A percentile compares a stretch with the other conserved stretches of the same genome.
These are phyloP conservation scores for Elgaria multicarinata DNA, from an alignment of 2,113 vertebrate genomes.

Conservation along the genomic window DNA sequence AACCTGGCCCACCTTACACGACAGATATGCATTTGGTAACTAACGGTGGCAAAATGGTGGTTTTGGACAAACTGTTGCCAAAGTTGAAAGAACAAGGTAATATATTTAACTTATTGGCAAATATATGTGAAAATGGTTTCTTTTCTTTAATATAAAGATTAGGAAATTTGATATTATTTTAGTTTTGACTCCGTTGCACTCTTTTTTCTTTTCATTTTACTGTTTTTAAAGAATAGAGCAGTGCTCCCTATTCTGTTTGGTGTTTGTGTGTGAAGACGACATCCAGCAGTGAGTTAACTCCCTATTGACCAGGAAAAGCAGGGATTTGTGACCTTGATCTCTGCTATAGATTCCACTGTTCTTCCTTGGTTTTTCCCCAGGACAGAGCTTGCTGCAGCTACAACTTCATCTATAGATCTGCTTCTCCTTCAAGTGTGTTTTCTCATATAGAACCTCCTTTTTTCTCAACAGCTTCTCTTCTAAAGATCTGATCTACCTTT, in stretches of 20 bases:
- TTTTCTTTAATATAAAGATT: background rate
- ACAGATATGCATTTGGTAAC: constrained; percentile 96
- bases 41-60: constrained; percentile 97
- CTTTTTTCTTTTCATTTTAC: background rate
- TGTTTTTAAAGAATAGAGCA: background rate
- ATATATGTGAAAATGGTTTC: background rate
- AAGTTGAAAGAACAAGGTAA: constrained; percentile 94
- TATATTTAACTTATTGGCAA: fast-evolving
- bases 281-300: too few species aligned
- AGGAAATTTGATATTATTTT: background rate
- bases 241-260: too few species aligned
- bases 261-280: background rate
- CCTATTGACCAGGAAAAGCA: background rate
- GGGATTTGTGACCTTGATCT: too few species aligned
- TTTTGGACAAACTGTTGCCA: constrained; percentile 94
- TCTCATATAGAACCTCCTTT: too few species aligned
- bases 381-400: too few species aligned
- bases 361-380: too few species aligned
- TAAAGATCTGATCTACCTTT: too few species aligned
- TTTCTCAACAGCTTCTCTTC: too few species aligned
- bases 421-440: too few species aligned
- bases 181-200: background rate
- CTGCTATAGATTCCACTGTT: too few species aligned
- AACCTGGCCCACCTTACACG: constrained; percentile 96
- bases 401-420: too few species aligned